phyloP scores from a whole-genome alignment of 2,113 vertebrate genomes.

The Anoplopoma fimbria region DNA sequence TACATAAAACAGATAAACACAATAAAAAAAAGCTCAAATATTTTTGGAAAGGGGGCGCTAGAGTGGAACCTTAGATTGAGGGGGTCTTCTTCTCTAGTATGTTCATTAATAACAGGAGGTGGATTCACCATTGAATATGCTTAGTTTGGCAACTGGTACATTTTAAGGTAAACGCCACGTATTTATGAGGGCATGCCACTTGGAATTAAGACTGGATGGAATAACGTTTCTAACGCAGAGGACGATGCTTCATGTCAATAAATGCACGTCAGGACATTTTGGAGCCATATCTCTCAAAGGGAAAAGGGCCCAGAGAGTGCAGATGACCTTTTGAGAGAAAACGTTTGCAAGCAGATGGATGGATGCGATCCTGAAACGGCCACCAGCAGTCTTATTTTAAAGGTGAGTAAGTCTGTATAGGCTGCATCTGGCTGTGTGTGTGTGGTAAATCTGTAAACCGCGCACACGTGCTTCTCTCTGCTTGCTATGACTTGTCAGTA shows the following conservation, averaged over 20 bases:
- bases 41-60: background rate
- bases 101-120: background rate
- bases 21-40: background rate
- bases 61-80: background rate
- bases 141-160: background rate
- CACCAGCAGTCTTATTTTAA: background rate
- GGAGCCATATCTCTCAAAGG: background rate
- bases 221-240: background rate
- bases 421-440: background rate
- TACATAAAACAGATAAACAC: background rate
- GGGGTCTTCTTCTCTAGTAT: background rate
- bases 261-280: background rate
- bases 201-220: background rate
- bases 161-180: background rate
- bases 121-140: no score
- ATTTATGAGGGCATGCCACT: background rate
- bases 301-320: background rate
- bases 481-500: background rate
- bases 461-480: background rate
- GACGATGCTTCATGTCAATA: background rate
- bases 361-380: background rate
- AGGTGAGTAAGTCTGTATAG: background rate
- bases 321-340: background rate
- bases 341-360: background rate
- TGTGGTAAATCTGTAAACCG: background rate